Evolutionary conservation across 1,140 invertebrate genomes (phyloP).

Genomic region (Neuroterus valhalla): DNA sequence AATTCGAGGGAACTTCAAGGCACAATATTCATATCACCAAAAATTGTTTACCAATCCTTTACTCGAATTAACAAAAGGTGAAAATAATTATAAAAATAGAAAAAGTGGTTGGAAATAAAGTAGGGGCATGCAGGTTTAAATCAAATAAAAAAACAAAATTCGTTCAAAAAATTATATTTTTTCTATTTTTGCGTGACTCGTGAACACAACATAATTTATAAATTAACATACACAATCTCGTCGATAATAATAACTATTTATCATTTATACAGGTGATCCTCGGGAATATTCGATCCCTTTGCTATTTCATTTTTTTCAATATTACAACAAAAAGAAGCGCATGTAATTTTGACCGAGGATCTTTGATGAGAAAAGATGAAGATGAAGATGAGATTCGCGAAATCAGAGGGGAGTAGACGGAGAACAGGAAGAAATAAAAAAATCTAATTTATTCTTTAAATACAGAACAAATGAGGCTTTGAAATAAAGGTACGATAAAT

Average conservation of each 20-base stretch:
- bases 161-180: slow-evolving; percentile 75
- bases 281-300: slow-evolving; percentile 46
- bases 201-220: slow-evolving; percentile 75
- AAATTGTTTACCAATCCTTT: neutral
- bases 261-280: slow-evolving; percentile 69
- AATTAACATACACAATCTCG: slow-evolving; percentile 73
- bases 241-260: slow-evolving; percentile 63
- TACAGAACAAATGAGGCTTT: slow-evolving; percentile 6
- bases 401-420: neutral
- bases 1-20: slow-evolving; percentile 43
- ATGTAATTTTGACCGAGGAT: slow-evolving; percentile 2
- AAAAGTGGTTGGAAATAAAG: slow-evolving; percentile 38
- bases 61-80: neutral
- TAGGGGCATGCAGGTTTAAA: slow-evolving; percentile 41
- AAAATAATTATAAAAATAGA: slow-evolving; percentile 34
- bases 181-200: slow-evolving; percentile 73
- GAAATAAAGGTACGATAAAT: slow-evolving; percentile 13
- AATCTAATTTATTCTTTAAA: neutral
- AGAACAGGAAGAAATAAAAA: neutral
- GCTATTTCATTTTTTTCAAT: slow-evolving; percentile 48
- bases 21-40: slow-evolving; percentile 38
- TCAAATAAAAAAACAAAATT: slow-evolving; percentile 57
- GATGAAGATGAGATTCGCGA: neutral
- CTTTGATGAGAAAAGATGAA: neutral
- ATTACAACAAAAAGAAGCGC: slow-evolving; percentile 33